These are phyloP conservation scores for Hypomesus transpacificus DNA, from an alignment of 2,113 vertebrate species.

Conservation along the genomic window DNA sequence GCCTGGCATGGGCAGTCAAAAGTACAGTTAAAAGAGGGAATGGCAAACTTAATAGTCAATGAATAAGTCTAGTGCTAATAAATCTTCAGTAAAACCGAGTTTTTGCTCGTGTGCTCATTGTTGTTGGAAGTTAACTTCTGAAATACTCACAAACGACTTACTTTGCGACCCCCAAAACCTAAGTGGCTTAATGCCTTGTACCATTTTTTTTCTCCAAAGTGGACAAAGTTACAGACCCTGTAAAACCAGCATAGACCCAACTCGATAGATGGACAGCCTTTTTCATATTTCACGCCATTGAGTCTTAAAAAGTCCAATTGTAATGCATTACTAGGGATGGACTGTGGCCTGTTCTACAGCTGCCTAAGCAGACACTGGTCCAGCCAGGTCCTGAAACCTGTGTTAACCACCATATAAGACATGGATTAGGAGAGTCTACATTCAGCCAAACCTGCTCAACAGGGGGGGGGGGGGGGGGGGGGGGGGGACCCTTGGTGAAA, in stretches of 20 bases:
- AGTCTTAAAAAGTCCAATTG: conserved; percentile 25
- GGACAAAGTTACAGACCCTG: conserved; percentile 57
- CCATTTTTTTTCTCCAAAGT: conserved; percentile 45
- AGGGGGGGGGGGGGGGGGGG: conserved; percentile 12
- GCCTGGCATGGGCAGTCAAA: conserved; percentile 48
- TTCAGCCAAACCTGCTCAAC: conserved; percentile 20
- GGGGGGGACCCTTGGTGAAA: not conserved
- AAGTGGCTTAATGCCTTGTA: conserved; percentile 45
- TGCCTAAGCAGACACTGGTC: conserved; percentile 65
- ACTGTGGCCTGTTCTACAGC: conserved; percentile 53
- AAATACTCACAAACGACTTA: conserved; percentile 57
- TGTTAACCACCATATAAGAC: conserved; percentile 35
- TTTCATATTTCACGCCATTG: not conserved
- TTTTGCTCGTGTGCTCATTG: conserved; percentile 46
- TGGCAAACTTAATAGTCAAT: conserved; percentile 21
- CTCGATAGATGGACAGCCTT: not conserved
- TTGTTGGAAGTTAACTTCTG: conserved; percentile 45
- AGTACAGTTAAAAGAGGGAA: conserved; percentile 39
- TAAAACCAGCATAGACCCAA: conserved; percentile 18
- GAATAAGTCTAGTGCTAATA: not conserved
- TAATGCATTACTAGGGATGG: conserved; percentile 41
- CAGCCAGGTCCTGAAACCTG: conserved; percentile 61
- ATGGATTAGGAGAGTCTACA: conserved; percentile 19
- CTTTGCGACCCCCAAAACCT: conserved; percentile 40
- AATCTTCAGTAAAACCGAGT: conserved; percentile 37